Evolutionary conservation across 2,888 invertebrate species (phyloP), one percentile per base, ranked within the genome.

Genomic region (Sarcophaga rosellei): DNA sequence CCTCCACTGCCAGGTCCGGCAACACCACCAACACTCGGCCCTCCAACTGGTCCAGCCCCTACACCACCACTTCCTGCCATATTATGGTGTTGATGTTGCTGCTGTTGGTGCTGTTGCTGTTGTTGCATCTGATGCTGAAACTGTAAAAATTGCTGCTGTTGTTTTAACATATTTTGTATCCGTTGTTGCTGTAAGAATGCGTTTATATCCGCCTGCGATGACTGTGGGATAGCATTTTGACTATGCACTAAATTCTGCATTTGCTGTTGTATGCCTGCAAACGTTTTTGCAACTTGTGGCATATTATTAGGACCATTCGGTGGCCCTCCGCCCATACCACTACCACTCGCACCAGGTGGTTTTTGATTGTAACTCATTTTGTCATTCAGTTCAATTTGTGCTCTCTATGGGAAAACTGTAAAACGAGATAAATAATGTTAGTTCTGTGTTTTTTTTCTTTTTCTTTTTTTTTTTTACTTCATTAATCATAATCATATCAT

Each of bases 221-320:
- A 88, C 81, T 91, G 90, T 4, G 90, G 90, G 74, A 90, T 86
- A 6, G 90, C 87, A 86, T 89, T 90, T 78, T 90, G 90, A 0
- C 90, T 90, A 88, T 90, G 90, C 17, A 90, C 90, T 68, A 91
- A 88, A 88, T 89, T 91, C 84, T 91, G 91, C 91, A 91, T 91
- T 89, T 91, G 91, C 78, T 91, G 91, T 73, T 90, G 90, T 69
- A 90, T 90, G 21, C 90, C 90, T 73, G 90, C 91, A 79, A 91
- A 88, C 5, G 90, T 88, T 80, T 91, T 90, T 11, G 90, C 90
- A 63, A 91, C 90, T 81, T 90, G 90, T 86, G 90, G 90, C 21
- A 90, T 88, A 72, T 90, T 90, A 72, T 90, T 90, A 17, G 90
- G 88, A n/a, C 89, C 89, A 87, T 90, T 89, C 25, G 89, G 88